Evolutionary conservation across 2,888 invertebrate species (phyloP).

Genomic region (Yponomeuta plumbellus): DNA sequence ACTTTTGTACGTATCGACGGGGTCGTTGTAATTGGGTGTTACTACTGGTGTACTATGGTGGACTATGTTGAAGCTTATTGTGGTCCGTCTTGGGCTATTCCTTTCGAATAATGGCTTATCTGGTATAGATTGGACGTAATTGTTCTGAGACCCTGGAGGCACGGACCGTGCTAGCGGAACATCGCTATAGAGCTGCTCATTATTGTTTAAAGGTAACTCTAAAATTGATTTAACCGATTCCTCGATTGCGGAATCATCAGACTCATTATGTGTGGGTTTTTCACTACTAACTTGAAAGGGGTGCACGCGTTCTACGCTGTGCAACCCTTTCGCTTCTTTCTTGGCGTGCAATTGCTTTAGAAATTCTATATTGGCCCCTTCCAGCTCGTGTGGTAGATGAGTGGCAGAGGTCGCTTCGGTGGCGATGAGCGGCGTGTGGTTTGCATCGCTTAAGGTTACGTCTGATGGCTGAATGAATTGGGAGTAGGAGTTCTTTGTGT

Average conservation of each 20-base stretch:
- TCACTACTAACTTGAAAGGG: slow-evolving; percentile 73
- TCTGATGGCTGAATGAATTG: not conserved
- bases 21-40: slow-evolving; percentile 34
- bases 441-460: not conserved
- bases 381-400: slow-evolving; percentile 45
- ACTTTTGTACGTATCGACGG: not conserved
- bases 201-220: slow-evolving; percentile 30
- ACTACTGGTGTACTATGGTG: slow-evolving; percentile 44
- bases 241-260: slow-evolving; percentile 50
- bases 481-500: not conserved
- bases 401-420: slow-evolving; percentile 29
- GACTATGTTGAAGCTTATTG: slow-evolving; percentile 61
- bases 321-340: slow-evolving; percentile 51
- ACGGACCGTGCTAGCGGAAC: slow-evolving; percentile 45
- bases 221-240: slow-evolving; percentile 41
- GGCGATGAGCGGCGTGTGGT: not conserved
- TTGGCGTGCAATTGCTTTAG: slow-evolving; percentile 64
- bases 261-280: slow-evolving; percentile 45
- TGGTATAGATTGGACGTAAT: slow-evolving; percentile 43
- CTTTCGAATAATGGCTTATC: slow-evolving; percentile 37
- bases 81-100: slow-evolving; percentile 49
- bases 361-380: slow-evolving; percentile 70
- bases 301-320: slow-evolving; percentile 39
- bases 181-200: slow-evolving; percentile 33
- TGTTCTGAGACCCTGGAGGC: slow-evolving; percentile 41